phyloP scores from a whole-genome alignment of 2,113 vertebrate genomes.

The Ceratotherium simum region DNA sequence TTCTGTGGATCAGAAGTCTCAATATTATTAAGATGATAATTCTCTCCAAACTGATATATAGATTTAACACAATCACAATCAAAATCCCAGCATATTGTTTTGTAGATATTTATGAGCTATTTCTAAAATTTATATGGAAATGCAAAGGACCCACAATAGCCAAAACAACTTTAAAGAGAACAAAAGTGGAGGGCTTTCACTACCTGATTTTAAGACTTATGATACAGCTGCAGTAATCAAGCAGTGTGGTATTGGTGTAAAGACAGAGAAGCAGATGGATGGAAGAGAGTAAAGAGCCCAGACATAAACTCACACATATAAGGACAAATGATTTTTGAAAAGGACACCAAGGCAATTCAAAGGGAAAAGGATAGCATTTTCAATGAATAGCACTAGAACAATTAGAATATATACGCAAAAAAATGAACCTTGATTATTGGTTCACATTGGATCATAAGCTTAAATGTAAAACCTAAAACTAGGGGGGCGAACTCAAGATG shows the following conservation, averaged over 20 bases:
- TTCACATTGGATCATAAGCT: background rate
- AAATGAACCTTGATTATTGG: background rate
- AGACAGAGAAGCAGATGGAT: background rate
- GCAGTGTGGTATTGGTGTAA: background rate
- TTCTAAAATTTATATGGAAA: background rate
- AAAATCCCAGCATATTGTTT: background rate
- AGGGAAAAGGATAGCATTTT: background rate
- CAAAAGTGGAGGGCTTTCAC: background rate
- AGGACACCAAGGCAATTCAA: background rate
- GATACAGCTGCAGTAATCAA: background rate
- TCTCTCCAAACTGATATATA: too few relatives aligned
- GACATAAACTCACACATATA: too few relatives aligned
- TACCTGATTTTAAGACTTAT: background rate
- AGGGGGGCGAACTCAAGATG: too few relatives aligned
- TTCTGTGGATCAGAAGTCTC: too few relatives aligned
- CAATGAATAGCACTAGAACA: background rate
- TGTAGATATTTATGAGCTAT: background rate
- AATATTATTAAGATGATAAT: too few relatives aligned
- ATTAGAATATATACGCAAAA: background rate
- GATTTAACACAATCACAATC: background rate
- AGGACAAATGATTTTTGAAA: background rate
- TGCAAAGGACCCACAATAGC: background rate
- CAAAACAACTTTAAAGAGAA: background rate
- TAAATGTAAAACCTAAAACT: background rate
- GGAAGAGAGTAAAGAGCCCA: too few relatives aligned